Conservation (phyloP, 2,797 vertebrate genomes). For the Sebastes vulpes region DNA sequence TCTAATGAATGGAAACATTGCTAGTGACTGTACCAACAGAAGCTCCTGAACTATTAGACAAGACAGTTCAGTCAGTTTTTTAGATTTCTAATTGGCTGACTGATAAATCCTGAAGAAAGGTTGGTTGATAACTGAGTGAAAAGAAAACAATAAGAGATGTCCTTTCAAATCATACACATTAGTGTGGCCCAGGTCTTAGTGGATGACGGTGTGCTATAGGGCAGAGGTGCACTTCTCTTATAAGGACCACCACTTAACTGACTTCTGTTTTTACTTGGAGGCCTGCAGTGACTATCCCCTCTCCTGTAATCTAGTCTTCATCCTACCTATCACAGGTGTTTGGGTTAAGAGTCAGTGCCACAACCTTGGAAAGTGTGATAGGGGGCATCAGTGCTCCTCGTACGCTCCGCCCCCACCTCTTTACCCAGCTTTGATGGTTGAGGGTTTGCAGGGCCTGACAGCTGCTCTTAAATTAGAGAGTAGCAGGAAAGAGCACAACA, state of each 20-base stretch:
- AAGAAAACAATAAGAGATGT: neutral
- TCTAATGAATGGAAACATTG: neutral
- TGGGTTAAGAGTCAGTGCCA: conserved; percentile 41
- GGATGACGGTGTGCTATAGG: neutral
- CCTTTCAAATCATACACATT: neutral
- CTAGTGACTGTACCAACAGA: neutral
- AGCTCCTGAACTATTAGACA: neutral
- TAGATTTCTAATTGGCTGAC: neutral
- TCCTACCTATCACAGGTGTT: conserved; percentile 71
- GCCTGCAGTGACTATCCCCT: conserved; percentile 10
- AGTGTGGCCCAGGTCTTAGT: neutral
- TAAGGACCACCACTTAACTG: conserved; percentile 28
- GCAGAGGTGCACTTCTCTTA: neutral
- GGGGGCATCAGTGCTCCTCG: conserved; percentile 42
- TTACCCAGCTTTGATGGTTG: conserved; percentile 78
- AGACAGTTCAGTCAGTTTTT: neutral
- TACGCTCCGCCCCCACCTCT: conserved; percentile 26
- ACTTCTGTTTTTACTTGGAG: conserved; percentile 42
- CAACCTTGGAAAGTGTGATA: conserved; percentile 65
- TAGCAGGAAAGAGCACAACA: conserved; percentile 78
- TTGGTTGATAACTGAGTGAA: neutral
- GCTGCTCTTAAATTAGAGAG: conserved; percentile 89
- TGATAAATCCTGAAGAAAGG: neutral
- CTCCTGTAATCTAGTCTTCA: conserved; percentile 74
- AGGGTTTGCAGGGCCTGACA: conserved; percentile 81